Base-by-base conservation (phyloP, 2,113 vertebrate genomes). In the Carassius auratus region DNA sequence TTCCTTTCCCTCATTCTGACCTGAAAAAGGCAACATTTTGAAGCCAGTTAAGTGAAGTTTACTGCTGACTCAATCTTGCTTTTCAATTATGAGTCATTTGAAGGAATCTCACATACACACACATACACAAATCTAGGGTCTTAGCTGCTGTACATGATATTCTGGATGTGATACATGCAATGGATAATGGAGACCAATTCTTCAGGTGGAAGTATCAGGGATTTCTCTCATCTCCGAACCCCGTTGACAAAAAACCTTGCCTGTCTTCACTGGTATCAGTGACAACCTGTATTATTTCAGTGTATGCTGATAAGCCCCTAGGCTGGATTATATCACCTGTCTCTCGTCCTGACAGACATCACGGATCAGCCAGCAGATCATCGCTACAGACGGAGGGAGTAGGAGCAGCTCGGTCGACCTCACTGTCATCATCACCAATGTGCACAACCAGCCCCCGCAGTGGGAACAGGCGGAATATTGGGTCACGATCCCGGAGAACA, bases 401-500 rank as follows among this genome's bases (percentile, higher is more conserved):
- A 95, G 93, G 36, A 97, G 95, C 92, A 96, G 94, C 92, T 93
- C 92, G 0, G 96, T 97, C 91, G 96, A 97, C 73, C 94, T 97
- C 68, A 95, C 82, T 0, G 94, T 97, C 62, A 96, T 93, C 85
- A 94, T 97, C 90, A 97, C 95, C 1, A 96, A 94, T 13, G 92
- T 95, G 0, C 95, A 96, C 92, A 96, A 96, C 92, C 96, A 96
- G 91, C 96, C 96, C 0, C 97, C 97, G 0, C 93, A 5, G 12
- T 97, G 97, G 97, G 96, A 97, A 66, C 92, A 93, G 89, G 88
- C 88, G 0, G 91, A 91, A 23, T 97, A 97, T 91, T 95, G 94
- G 94, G 93, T 96, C 86, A 96, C 96, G 5, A 91, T 97, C 76
- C 95, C 96, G 0, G 97, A 97, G 82, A 96, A 96, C 93, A 96